Percentiles rank a stretch among this genome's conserved stretches.
phyloP scores from a whole-genome alignment of 2,888 invertebrate species.

The Dryococelus australis region DNA sequence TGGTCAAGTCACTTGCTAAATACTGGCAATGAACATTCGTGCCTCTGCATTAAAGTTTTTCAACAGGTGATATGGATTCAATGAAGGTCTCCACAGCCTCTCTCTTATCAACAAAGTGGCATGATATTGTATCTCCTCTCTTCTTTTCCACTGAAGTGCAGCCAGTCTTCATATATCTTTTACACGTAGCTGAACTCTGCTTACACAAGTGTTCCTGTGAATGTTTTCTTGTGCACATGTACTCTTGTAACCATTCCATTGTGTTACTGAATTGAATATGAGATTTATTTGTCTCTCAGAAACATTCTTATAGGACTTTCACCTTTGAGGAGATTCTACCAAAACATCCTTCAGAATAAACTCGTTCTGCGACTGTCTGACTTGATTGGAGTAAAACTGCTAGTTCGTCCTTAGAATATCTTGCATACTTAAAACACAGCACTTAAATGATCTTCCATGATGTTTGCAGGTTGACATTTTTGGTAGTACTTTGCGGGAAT shows the following conservation, averaged over 20 bases:
- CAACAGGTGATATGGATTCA: neutral
- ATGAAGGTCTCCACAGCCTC: neutral
- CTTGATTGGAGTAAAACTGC: neutral
- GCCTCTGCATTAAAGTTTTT: constrained; percentile 4
- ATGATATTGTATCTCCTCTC: constrained; percentile 22
- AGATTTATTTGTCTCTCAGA: too few species aligned
- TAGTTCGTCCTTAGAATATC: neutral
- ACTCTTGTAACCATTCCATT: neutral
- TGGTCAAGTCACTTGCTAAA: constrained; percentile 5
- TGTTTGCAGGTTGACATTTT: too few species aligned
- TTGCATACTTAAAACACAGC: neutral
- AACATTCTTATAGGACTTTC: neutral
- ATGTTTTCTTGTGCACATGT: neutral
- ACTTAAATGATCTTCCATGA: too few species aligned
- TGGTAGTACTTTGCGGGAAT: too few species aligned
- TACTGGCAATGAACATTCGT: neutral
- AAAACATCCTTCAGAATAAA: neutral
- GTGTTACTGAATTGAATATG: too few species aligned
- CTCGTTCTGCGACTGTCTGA: neutral
- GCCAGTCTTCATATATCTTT: neutral
- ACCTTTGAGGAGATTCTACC: neutral
- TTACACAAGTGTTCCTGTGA: neutral
- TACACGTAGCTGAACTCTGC: neutral
- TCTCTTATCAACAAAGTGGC: neutral
- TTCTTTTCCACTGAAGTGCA: neutral